Evolutionary conservation across 1,140 invertebrate genomes (phyloP).

Genomic region (Hypothenemus hampei): DNA sequence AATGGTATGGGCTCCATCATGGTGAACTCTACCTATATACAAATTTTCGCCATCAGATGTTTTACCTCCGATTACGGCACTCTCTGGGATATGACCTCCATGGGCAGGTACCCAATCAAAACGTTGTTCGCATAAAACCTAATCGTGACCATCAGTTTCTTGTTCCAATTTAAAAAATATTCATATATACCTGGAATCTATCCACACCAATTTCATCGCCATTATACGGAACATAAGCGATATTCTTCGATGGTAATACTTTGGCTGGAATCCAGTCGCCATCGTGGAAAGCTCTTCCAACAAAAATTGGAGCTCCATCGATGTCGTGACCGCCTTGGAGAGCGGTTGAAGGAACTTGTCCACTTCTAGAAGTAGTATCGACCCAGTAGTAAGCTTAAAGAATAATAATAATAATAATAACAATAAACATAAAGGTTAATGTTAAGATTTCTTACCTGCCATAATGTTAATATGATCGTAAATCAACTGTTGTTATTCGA

Average conservation of each 20-base stretch:
- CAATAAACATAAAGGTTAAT: neutral
- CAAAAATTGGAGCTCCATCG: slow-evolving; percentile 66
- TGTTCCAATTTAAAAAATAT: no score
- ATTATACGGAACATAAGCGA: slow-evolving; percentile 57
- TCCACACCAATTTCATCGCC: slow-evolving; percentile 59
- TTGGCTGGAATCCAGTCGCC: slow-evolving; percentile 73
- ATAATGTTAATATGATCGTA: slow-evolving; percentile 5
- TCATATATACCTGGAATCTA: slow-evolving; percentile 57
- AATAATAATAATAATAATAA: slow-evolving; percentile 1
- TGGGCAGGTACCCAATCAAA: slow-evolving; percentile 59
- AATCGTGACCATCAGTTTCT: no score
- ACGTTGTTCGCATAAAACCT: slow-evolving; percentile 59
- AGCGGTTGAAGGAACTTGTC: slow-evolving; percentile 46
- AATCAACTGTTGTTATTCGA: no score
- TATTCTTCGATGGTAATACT: slow-evolving; percentile 60
- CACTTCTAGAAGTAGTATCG: slow-evolving; percentile 27
- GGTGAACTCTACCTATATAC: slow-evolving; percentile 58
- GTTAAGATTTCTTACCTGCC: slow-evolving; percentile 6
- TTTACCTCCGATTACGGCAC: slow-evolving; percentile 56
- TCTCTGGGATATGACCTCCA: slow-evolving; percentile 55
- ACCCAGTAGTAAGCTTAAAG: slow-evolving; percentile 42
- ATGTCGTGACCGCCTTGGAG: slow-evolving; percentile 64
- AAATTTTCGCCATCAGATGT: slow-evolving; percentile 57
- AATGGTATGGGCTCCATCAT: slow-evolving; percentile 58
- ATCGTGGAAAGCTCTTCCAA: slow-evolving; percentile 66